These are phyloP conservation scores for Mastomys natalensis DNA, from an alignment of 2,113 vertebrate species.

Conservation along the genomic window DNA sequence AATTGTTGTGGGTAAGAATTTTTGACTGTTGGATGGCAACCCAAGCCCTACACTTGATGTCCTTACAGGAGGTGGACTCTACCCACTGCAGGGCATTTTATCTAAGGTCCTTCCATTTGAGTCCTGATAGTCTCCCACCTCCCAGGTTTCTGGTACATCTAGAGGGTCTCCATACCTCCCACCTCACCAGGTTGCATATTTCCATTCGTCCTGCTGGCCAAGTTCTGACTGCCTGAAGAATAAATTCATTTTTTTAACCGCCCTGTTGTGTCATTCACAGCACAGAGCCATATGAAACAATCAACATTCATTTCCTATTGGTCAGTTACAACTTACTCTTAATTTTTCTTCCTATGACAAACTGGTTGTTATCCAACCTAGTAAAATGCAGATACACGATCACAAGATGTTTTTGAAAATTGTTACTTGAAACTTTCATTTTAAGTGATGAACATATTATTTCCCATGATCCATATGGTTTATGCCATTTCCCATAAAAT, in stretches of 20 bases:
- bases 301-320: rapidly evolving
- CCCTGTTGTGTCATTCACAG: not conserved
- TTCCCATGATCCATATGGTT: not conserved
- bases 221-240: too few species aligned
- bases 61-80: too few species aligned
- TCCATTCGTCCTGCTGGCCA: too few species aligned
- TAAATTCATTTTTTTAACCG: not conserved
- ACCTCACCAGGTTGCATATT: too few species aligned
- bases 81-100: too few species aligned
- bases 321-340: not conserved
- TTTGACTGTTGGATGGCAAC: too few species aligned
- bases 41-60: too few species aligned
- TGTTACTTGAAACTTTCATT: not conserved
- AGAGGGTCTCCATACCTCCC: rapidly evolving
- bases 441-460: not conserved
- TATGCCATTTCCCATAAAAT: not conserved
- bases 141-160: too few species aligned
- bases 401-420: not conserved
- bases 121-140: too few species aligned
- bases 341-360: not conserved
- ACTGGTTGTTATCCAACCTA: not conserved
- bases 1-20: too few species aligned
- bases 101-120: too few species aligned
- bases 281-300: not conserved
- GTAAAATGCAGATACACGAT: not conserved